phyloP scores from a whole-genome alignment of 1,140 invertebrate species.

The Lineus longissimus region DNA sequence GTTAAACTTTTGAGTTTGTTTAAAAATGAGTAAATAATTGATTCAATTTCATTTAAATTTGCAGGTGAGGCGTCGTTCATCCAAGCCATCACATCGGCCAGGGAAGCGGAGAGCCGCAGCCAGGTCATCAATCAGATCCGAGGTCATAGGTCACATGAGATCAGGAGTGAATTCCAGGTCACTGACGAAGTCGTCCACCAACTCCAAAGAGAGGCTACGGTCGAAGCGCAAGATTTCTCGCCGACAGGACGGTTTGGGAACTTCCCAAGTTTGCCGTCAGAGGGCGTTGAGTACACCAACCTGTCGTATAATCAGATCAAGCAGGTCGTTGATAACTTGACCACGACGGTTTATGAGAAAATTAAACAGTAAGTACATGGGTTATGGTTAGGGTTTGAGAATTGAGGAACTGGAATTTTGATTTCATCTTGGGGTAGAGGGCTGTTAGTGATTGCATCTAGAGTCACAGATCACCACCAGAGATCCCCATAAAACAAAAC shows the following conservation, averaged over 20 bases:
- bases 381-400: too few relatives aligned
- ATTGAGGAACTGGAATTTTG: too few relatives aligned
- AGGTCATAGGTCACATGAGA: not conserved
- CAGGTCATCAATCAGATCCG: not conserved
- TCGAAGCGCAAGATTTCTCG: slow-evolving; percentile 3
- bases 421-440: too few relatives aligned
- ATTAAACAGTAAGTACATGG: slow-evolving; percentile 38
- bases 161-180: not conserved
- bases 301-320: slow-evolving; percentile 41
- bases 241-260: not conserved
- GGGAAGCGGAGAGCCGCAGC: not conserved
- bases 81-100: not conserved
- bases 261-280: slow-evolving; percentile 32
- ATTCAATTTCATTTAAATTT: too few relatives aligned
- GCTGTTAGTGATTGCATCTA: too few relatives aligned
- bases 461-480: too few relatives aligned
- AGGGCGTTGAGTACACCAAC: slow-evolving; percentile 40
- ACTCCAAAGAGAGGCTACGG: not conserved
- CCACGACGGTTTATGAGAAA: slow-evolving; percentile 39
- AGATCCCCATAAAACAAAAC: too few relatives aligned
- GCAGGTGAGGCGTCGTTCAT: slow-evolving; percentile 3
- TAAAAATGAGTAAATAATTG: too few relatives aligned
- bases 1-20: too few relatives aligned
- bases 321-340: slow-evolving; percentile 45
- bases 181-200: not conserved